Evolutionary conservation across 2,888 invertebrate genomes (phyloP), one percentile per base, ranked within the genome.

Genomic region (Ennomos fuscantarius): DNA sequence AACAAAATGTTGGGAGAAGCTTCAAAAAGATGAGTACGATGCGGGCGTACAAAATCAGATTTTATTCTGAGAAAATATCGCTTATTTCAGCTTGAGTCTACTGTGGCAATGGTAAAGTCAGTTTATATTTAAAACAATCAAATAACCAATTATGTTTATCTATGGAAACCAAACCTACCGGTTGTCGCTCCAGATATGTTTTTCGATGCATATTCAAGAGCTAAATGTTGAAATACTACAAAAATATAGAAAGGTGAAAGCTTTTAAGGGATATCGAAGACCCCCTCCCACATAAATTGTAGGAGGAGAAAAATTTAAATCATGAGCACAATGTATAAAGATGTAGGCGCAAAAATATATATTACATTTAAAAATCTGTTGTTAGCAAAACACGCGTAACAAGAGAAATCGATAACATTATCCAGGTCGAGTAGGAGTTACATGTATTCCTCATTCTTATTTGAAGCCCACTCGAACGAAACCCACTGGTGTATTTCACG

Each of bases 401-500:
- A 61, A 62, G 60, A 59, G 59, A 71, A 55, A 60, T 54, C 56
- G 60, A 75, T 70, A 74, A 66, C 62, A 69, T 63, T 71, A 72
- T 66, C 56, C 52, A 65, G 60, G 65, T 62, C 59, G 72, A 76
- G 80, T 81, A 73, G 78, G 81, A 75, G 80, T 79, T 68, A 72
- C 72, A 70, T 64, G 70, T 72, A 69, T 66, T 69, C 63, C 66
- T 69, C 59, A 65, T 68, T 71, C 69, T 73, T 71, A 76, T 72
- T 72, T 72, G 69, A 70, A 67, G 55, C 76, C 74, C 78, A 79
- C 75, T 78, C 74, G 47, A 65, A 57, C 43, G 43, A 75, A 64
- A 66, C 82, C 79, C 78, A 81, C 79, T 69, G 67, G 44, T 54
- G 63, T 67, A 69, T 71, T 78, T 79, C 76, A 79, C 73, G 69